Evolutionary conservation across 2,888 invertebrate genomes (phyloP).

Genomic region (Ormia ochracea): DNA sequence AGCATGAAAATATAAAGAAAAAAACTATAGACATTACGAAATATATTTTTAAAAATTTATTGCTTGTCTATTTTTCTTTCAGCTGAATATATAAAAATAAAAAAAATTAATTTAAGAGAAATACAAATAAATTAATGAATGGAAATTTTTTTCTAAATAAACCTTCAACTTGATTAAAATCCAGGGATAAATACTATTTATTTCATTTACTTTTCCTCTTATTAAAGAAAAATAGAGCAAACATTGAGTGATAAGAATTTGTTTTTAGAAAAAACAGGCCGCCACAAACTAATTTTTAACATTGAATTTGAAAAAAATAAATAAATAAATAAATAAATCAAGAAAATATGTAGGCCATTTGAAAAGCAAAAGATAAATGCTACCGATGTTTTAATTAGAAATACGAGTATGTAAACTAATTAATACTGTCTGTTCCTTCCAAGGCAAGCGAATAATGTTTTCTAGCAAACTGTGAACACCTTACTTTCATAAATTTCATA

Average conservation of each 20-base stretch:
- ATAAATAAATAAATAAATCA: not conserved
- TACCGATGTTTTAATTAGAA: not conserved
- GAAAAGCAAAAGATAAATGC: slow-evolving; percentile 25
- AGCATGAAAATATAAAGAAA: not conserved
- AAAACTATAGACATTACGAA: slow-evolving; percentile 12
- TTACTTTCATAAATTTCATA: too few species aligned
- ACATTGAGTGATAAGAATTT: slow-evolving; percentile 18
- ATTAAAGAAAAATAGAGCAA: slow-evolving; percentile 33
- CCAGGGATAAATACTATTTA: slow-evolving; percentile 65
- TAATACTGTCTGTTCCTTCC: too few species aligned
- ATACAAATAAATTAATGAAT: slow-evolving; percentile 17
- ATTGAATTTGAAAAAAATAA: slow-evolving; percentile 15
- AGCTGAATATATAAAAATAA: not conserved
- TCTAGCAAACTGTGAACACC: too few species aligned
- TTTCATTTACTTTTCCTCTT: not conserved
- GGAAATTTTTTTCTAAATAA: slow-evolving; percentile 58
- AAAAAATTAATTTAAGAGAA: not conserved
- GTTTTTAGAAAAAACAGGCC: not conserved
- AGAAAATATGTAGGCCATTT: slow-evolving; percentile 44
- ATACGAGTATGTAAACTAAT: too few species aligned
- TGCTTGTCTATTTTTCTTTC: not conserved
- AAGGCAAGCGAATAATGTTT: too few species aligned
- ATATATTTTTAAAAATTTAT: slow-evolving; percentile 19
- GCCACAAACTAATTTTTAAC: slow-evolving; percentile 23
- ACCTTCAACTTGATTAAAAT: slow-evolving; percentile 70